Evolutionary conservation across 2,113 vertebrate genomes (phyloP).

Genomic region (Hydropotes inermis): DNA sequence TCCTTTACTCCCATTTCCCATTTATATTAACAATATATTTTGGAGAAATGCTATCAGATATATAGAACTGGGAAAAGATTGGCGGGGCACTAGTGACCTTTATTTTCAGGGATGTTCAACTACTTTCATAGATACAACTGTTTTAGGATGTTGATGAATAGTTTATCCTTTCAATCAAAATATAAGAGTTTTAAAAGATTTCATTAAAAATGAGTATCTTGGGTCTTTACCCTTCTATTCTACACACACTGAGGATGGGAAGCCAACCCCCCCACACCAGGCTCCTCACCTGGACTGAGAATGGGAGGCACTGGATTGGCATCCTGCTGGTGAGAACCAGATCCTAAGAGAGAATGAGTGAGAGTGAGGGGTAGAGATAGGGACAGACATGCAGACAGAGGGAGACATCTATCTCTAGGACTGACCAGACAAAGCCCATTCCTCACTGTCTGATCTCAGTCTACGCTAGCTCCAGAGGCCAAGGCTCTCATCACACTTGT

Average conservation of each 20-base stretch:
- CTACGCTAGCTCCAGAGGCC: not conserved
- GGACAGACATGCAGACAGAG: not conserved
- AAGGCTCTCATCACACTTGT: not conserved
- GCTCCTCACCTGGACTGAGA: not conserved
- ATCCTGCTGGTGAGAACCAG: not conserved
- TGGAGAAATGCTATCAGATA: not conserved
- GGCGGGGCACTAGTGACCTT: not conserved
- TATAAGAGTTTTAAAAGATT: slow-evolving; percentile 28
- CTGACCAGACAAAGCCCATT: not conserved
- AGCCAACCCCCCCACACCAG: not conserved
- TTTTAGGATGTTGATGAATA: not conserved
- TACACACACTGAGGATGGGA: not conserved
- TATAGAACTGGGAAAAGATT: accelerated
- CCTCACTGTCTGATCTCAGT: not conserved
- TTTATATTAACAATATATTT: not conserved
- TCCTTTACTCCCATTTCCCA: not conserved
- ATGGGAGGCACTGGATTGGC: not conserved
- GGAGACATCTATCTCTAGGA: not conserved
- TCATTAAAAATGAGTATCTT: not conserved
- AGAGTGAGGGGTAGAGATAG: not conserved
- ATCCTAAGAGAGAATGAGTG: not conserved
- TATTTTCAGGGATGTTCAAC: not conserved
- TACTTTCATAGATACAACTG: not conserved
- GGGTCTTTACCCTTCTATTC: not conserved
- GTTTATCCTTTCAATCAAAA: slow-evolving; percentile 45